Conservation (phyloP, 2,797 vertebrate genomes). For the Simalia tracyae region DNA sequence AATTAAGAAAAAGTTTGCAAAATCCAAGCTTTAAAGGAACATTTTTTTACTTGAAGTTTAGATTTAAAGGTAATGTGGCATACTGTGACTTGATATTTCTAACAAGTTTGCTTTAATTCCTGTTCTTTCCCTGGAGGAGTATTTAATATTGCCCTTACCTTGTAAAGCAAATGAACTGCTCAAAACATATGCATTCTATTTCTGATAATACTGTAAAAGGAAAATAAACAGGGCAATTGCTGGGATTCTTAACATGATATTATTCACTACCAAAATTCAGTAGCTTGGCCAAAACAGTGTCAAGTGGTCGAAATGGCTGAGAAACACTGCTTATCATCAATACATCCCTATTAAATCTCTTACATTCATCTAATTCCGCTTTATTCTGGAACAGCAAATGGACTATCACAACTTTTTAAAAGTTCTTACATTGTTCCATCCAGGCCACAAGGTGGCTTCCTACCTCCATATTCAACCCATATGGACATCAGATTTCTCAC, state of each 20-base stretch:
- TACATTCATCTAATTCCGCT: neutral
- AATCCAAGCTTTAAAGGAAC: neutral
- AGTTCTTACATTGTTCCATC: constrained; percentile 28
- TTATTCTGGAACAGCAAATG: neutral
- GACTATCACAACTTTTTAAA: neutral
- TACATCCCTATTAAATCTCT: neutral
- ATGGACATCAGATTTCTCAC: neutral
- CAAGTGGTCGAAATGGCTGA: neutral
- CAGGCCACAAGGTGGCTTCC: constrained; percentile 60
- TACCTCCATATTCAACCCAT: neutral
- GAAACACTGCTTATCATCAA: neutral
- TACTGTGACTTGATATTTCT: neutral
- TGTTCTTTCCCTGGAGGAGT: neutral
- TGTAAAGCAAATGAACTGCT: neutral
- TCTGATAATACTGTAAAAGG: neutral
- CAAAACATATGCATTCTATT: neutral
- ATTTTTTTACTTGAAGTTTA: neutral
- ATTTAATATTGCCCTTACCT: neutral
- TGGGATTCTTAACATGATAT: neutral
- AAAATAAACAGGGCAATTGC: neutral
- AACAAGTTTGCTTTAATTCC: neutral
- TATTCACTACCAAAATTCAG: neutral
- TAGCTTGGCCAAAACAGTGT: neutral
- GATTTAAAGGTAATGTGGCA: neutral
- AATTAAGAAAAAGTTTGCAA: neutral